Conservation (phyloP, 2,113 vertebrate genomes). For the Nycticryphes semicollaris region DNA sequence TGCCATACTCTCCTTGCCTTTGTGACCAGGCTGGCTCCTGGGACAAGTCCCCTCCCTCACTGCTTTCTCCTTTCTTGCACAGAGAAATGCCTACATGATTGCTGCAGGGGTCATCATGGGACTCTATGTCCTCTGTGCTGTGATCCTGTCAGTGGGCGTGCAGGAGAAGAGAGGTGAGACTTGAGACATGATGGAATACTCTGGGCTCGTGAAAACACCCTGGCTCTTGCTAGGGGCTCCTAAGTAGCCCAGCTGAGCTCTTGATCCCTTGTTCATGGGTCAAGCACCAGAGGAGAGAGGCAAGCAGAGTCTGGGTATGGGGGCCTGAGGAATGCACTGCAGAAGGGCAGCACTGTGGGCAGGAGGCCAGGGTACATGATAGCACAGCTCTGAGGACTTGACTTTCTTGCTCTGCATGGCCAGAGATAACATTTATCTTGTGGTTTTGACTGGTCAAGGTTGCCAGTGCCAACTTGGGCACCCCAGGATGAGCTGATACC, state of each 20-base stretch:
- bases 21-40: fast-evolving
- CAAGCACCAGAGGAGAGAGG: background rate
- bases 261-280: fast-evolving
- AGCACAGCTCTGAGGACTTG: background rate
- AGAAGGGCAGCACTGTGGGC: background rate
- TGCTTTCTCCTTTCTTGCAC: background rate
- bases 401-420: background rate
- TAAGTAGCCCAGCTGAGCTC: background rate
- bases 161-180: conserved; percentile 85
- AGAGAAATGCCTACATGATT: conserved; percentile 88
- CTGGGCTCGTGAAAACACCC: fast-evolving
- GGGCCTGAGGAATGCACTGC: background rate
- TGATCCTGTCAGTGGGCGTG: conserved; percentile 83
- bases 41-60: background rate
- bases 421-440: background rate
- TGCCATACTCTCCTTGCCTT: background rate
- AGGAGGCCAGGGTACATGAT: background rate
- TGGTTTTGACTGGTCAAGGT: background rate
- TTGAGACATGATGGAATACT: fast-evolving
- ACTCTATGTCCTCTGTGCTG: conserved; percentile 87
- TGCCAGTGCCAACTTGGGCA: background rate
- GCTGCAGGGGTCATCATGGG: conserved; percentile 86
- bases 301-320: background rate
- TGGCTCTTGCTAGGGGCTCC: background rate
- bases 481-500: background rate